A percentile compares a stretch with the other conserved stretches of the same genome.
These are phyloP conservation scores for Drosophila demipolita DNA, from an alignment of 2,888 invertebrate genomes.

Conservation along the genomic window DNA sequence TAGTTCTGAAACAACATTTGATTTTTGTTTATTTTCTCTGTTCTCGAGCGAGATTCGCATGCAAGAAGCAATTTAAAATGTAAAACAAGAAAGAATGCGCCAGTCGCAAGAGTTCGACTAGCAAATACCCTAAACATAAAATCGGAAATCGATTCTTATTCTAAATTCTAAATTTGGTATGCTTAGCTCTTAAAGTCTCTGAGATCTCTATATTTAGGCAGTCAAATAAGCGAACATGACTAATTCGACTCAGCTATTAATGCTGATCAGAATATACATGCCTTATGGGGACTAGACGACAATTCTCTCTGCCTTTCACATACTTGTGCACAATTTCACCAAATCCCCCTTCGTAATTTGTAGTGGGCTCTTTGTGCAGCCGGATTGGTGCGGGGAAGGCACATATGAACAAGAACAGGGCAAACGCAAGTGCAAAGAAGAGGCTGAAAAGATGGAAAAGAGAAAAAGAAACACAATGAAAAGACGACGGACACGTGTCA, in stretches of 20 bases:
- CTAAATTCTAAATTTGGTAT: neutral
- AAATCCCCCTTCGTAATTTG: neutral
- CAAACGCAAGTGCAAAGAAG: constrained; percentile 2
- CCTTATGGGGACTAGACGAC: neutral
- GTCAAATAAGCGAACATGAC: neutral
- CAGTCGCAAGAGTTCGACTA: neutral
- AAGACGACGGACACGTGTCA: constrained; percentile 58
- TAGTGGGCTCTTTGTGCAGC: neutral
- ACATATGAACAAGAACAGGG: neutral
- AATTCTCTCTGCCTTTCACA: neutral
- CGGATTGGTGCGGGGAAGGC: accelerated
- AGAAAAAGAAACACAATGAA: constrained; percentile 14
- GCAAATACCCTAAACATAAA: neutral
- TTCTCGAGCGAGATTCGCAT: constrained; percentile 8
- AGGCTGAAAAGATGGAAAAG: neutral
- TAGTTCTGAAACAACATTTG: neutral
- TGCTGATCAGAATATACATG: neutral
- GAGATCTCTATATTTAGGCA: neutral
- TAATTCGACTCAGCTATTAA: too few species aligned
- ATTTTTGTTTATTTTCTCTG: neutral
- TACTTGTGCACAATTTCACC: neutral
- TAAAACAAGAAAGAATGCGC: neutral
- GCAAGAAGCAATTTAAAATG: constrained; percentile 17
- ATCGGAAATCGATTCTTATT: neutral
- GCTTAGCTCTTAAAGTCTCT: neutral